These are phyloP conservation scores for Tenthredo scrophulariae DNA, from an alignment of 2,888 invertebrate genomes.

Conservation along the genomic window DNA sequence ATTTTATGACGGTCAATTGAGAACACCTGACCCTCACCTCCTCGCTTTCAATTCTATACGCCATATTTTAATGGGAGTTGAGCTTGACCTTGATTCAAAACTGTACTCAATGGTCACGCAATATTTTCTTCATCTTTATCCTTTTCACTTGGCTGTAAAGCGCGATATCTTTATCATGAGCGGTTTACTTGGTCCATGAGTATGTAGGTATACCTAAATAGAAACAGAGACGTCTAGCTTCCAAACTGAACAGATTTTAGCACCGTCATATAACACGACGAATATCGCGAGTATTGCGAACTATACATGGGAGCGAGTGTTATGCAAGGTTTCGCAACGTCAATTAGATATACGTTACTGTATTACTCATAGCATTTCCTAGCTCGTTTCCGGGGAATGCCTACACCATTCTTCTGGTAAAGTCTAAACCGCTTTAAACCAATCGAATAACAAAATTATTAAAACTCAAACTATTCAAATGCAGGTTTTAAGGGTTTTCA, in stretches of 20 bases:
- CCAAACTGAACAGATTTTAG: background rate
- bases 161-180: background rate
- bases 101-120: background rate
- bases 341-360: background rate
- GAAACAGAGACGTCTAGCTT: too few species aligned
- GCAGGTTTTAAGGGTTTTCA: background rate
- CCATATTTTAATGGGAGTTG: background rate
- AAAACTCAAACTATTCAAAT: background rate
- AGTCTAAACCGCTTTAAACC: background rate
- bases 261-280: background rate
- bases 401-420: background rate
- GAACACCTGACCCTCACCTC: background rate
- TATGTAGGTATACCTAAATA: background rate
- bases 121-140: background rate
- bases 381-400: slow-evolving; percentile 11
- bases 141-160: too few species aligned
- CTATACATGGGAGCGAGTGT: background rate
- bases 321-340: background rate
- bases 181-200: background rate
- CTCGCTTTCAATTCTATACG: background rate
- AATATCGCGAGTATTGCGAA: background rate
- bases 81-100: background rate
- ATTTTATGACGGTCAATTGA: background rate
- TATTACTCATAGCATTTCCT: background rate
- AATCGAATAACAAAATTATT: background rate